Conservation (phyloP, 2,888 invertebrate genomes). For the Drosophila rellima region DNA sequence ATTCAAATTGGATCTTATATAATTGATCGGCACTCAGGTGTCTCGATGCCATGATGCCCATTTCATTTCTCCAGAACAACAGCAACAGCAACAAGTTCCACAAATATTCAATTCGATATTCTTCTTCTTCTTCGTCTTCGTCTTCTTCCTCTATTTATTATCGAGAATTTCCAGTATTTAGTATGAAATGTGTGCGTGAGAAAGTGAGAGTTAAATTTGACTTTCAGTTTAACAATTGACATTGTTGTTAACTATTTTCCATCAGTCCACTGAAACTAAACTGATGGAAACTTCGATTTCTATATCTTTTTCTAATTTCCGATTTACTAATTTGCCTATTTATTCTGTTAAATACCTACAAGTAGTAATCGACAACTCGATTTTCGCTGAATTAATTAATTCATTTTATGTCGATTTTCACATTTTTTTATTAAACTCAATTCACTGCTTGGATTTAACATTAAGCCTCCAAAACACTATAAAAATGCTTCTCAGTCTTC, state of each 20-base stretch:
- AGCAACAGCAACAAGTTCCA: neutral
- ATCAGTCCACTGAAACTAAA: neutral
- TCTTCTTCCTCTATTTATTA: neutral
- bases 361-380: too few relatives aligned
- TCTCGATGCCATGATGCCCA: constrained; percentile 48
- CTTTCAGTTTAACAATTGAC: neutral
- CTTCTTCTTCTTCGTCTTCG: neutral
- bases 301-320: too few relatives aligned
- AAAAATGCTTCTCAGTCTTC: too few relatives aligned
- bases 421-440: too few relatives aligned
- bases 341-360: too few relatives aligned
- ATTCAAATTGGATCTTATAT: constrained; percentile 32
- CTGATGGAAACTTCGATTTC: neutral
- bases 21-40: constrained; percentile 35
- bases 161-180: neutral
- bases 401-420: too few relatives aligned
- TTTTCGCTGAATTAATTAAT: too few relatives aligned
- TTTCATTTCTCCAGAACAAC: neutral
- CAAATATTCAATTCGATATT: neutral
- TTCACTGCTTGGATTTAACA: too few relatives aligned
- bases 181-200: neutral
- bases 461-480: too few relatives aligned
- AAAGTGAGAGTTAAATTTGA: neutral
- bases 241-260: neutral
- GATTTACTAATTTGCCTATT: too few relatives aligned